These are phyloP conservation scores for Hycleus cichorii DNA, from an alignment of 1,140 invertebrate genomes.

Conservation along the genomic window DNA sequence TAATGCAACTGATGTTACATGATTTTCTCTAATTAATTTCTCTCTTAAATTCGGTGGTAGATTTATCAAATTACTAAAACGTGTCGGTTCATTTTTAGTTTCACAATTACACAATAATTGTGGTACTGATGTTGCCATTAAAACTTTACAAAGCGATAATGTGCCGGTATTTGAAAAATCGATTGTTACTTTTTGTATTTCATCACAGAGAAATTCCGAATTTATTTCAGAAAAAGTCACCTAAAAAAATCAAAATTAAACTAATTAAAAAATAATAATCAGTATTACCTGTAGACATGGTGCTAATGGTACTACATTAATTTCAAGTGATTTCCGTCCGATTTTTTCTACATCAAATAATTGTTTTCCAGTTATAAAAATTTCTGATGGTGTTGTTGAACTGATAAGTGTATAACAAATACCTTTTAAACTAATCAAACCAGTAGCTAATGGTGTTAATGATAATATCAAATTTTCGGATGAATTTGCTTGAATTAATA, in stretches of 20 bases:
- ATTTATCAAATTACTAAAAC: conserved; percentile 13
- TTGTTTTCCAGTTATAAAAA: conserved; percentile 54
- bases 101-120: conserved; percentile 50
- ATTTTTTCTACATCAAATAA: conserved; percentile 47
- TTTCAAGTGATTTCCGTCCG: conserved; percentile 48
- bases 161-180: conserved; percentile 64
- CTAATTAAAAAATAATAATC: conserved; percentile 1
- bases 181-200: conserved; percentile 60
- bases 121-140: conserved; percentile 60
- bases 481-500: conserved; percentile 38
- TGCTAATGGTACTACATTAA: conserved; percentile 58
- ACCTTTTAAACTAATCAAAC: conserved; percentile 41
- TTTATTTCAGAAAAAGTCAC: conserved; percentile 62
- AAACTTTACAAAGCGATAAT: conserved; percentile 55
- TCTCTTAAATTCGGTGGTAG: conserved; percentile 39
- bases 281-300: conserved; percentile 61
- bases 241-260: conserved; percentile 40
- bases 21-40: conserved; percentile 44
- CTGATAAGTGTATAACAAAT: conserved; percentile 42
- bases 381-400: conserved; percentile 26
- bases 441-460: conserved; percentile 43
- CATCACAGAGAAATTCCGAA: conserved; percentile 61
- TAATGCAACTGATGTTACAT: conserved; percentile 46
- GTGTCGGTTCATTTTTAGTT: conserved; percentile 15
- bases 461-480: conserved; percentile 40